Percentiles rank a stretch among this genome's conserved stretches.
These are phyloP conservation scores for Acrocera orbiculus DNA, from an alignment of 2,888 invertebrate genomes.

Conservation along the genomic window DNA sequence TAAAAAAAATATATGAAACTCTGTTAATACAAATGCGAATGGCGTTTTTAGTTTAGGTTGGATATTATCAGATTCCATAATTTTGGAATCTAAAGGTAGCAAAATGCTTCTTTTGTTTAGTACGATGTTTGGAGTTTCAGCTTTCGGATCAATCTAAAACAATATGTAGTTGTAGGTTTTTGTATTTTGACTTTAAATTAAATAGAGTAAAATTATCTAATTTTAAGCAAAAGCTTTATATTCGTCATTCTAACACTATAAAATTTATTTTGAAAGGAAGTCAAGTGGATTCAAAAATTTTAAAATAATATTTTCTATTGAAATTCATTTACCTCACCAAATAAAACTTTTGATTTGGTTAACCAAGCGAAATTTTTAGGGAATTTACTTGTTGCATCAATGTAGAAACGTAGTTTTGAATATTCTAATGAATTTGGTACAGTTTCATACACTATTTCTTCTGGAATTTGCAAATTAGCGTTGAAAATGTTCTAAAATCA, in stretches of 20 bases:
- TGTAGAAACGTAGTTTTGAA: slow-evolving; percentile 64
- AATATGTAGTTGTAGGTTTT: not conserved
- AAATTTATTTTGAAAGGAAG: too few relatives aligned
- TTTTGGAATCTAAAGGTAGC: slow-evolving; percentile 10
- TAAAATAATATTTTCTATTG: too few relatives aligned
- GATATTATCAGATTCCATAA: too few relatives aligned
- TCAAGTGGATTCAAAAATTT: too few relatives aligned
- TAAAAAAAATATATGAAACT: slow-evolving; percentile 76
- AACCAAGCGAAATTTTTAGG: slow-evolving; percentile 79
- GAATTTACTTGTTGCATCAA: slow-evolving; percentile 42
- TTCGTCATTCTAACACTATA: too few relatives aligned
- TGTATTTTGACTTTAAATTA: too few relatives aligned
- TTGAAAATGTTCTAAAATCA: slow-evolving; percentile 58
- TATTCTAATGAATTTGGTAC: slow-evolving; percentile 53
- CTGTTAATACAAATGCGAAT: slow-evolving; percentile 63
- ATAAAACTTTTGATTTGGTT: slow-evolving; percentile 64
- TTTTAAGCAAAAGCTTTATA: too few relatives aligned
- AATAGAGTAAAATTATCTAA: too few relatives aligned
- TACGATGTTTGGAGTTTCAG: slow-evolving; percentile 12
- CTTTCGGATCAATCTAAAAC: slow-evolving; percentile 12
- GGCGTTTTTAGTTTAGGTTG: slow-evolving; percentile 35
- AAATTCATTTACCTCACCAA: slow-evolving; percentile 44
- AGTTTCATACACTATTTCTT: slow-evolving; percentile 44
- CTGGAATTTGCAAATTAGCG: slow-evolving; percentile 52
- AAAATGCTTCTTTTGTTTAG: slow-evolving; percentile 11